A percentile compares a stretch with the other conserved stretches of the same genome.
These are phyloP conservation scores for Camponotus pennsylvanicus DNA, from an alignment of 1,140 invertebrate genomes.

Conservation along the genomic window DNA sequence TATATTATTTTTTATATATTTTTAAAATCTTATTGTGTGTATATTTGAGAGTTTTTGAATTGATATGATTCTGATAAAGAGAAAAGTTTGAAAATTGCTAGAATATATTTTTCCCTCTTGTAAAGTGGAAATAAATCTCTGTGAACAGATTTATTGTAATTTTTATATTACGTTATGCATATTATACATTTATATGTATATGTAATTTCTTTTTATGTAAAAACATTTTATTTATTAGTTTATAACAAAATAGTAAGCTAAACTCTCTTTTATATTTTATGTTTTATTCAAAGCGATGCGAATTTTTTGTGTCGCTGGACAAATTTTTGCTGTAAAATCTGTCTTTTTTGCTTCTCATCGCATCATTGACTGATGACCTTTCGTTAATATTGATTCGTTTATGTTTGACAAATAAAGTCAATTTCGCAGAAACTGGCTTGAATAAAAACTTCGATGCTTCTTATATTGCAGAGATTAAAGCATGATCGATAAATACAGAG, in stretches of 20 bases:
- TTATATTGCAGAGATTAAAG: not conserved
- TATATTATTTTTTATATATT: not conserved
- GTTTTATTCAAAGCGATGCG: not conserved
- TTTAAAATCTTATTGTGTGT: not conserved
- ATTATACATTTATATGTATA: not conserved
- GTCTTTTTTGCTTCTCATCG: not conserved
- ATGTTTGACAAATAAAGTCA: not conserved
- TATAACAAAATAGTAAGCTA: not conserved
- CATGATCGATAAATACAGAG: not conserved
- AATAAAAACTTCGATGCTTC: not conserved
- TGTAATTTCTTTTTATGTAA: not conserved
- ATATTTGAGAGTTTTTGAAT: not conserved
- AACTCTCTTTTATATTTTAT: not conserved
- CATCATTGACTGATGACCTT: not conserved
- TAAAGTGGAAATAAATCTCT: not conserved
- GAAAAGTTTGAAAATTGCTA: not conserved
- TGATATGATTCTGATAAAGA: not conserved
- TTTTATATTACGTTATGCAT: not conserved
- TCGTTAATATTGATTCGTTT: conserved; percentile 14
- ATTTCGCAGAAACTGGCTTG: not conserved
- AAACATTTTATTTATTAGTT: not conserved
- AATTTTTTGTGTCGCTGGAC: not conserved
- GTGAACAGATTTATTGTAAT: not conserved
- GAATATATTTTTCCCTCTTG: not conserved
- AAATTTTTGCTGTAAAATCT: not conserved